These are phyloP conservation scores for Melitaea cinxia DNA, from an alignment of 1,140 invertebrate species.

Conservation along the genomic window DNA sequence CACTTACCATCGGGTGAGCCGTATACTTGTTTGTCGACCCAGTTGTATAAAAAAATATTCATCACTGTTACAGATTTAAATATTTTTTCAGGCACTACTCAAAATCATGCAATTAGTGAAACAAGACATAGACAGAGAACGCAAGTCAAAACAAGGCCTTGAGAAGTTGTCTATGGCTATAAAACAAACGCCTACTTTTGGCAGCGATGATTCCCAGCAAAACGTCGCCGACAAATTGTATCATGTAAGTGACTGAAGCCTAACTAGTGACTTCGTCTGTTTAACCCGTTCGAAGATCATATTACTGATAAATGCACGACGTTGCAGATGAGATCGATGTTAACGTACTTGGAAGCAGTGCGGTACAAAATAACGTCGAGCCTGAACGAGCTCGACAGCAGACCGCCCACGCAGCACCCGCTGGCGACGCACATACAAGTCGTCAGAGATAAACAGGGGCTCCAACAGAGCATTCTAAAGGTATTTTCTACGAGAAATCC, in stretches of 20 bases:
- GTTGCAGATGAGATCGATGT: conserved; percentile 93
- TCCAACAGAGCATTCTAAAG: conserved; percentile 93
- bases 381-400: conserved; percentile 90
- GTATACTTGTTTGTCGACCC: too few species aligned
- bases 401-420: conserved; percentile 89
- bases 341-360: conserved; percentile 95
- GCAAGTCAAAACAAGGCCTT: conserved; percentile 91
- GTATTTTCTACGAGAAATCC: conserved; percentile 45
- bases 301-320: not conserved
- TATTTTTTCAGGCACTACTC: conserved; percentile 85
- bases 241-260: conserved; percentile 84
- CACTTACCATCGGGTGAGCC: too few species aligned
- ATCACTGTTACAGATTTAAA: not conserved
- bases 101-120: conserved; percentile 91
- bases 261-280: not conserved
- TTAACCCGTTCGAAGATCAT: conserved; percentile 34
- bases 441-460: conserved; percentile 93
- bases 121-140: conserved; percentile 92
- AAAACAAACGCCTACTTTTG: conserved; percentile 93
- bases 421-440: conserved; percentile 93
- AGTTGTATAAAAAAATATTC: too few species aligned
- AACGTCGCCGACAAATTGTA: conserved; percentile 95
- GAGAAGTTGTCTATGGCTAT: conserved; percentile 96
- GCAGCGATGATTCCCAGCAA: conserved; percentile 94
- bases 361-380: conserved; percentile 92